Percentiles rank a stretch among this genome's conserved stretches.
These are phyloP conservation scores for Arizona elegans DNA, from an alignment of 2,113 vertebrate species.

Conservation along the genomic window DNA sequence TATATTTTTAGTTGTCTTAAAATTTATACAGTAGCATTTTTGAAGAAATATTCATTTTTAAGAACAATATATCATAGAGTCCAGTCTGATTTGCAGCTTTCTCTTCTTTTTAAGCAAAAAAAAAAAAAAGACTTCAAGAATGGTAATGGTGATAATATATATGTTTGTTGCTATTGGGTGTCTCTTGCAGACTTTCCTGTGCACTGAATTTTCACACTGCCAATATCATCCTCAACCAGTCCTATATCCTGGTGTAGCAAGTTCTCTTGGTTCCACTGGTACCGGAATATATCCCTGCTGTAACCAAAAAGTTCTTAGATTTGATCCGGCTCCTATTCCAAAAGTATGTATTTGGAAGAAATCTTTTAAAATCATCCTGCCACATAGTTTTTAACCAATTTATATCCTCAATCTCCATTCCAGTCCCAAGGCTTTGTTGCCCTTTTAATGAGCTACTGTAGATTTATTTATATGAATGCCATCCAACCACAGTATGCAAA, in stretches of 20 bases:
- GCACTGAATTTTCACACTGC: conserved; percentile 89
- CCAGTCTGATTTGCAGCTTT: not conserved
- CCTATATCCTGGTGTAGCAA: conserved; percentile 75
- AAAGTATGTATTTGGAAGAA: conserved; percentile 72
- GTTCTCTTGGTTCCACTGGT: conserved; percentile 74
- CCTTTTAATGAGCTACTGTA: not conserved
- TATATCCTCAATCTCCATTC: not conserved
- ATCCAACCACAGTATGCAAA: not conserved
- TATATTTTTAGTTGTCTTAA: not conserved
- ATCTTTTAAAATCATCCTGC: not conserved
- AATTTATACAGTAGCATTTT: not conserved
- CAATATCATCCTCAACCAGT: conserved; percentile 87
- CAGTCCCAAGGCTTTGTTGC: not conserved
- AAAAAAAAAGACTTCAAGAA: not conserved
- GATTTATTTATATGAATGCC: not conserved
- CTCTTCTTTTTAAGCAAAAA: not conserved
- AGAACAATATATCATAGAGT: not conserved
- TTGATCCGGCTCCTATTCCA: conserved; percentile 86
- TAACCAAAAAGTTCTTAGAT: conserved; percentile 90
- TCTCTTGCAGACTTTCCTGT: conserved; percentile 81
- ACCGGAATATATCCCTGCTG: conserved; percentile 93
- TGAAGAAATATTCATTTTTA: not conserved
- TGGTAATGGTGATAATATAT: not conserved
- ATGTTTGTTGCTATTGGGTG: not conserved
- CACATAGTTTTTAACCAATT: not conserved